Base-by-base conservation (phyloP, 1,140 invertebrate species). In the Sitobion miscanthi region DNA sequence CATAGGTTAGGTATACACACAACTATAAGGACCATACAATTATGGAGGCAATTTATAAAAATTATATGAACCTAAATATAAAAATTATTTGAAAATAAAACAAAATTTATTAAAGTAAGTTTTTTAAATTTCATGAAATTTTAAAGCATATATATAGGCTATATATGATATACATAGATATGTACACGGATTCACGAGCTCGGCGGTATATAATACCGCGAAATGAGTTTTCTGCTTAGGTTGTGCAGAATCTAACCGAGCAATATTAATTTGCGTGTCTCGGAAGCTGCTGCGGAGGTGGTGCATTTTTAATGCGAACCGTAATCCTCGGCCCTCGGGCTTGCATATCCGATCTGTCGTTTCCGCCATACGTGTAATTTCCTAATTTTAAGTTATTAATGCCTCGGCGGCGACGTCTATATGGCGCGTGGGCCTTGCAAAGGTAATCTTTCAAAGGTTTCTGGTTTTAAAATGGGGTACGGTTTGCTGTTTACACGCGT, bases 361-460 rank as follows among this genome's bases (percentile, higher is more conserved):
- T 49, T 91, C 90, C 42, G 90, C 20, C 42, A 35, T 42, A 30
- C 90, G 42, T 30, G 90, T 77, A 91, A 69, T 91, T 82, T 91
- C 90, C 90, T 91, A 91, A 82, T 91, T 91, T 82, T 91, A 47
- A 91, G 90, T 91, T 91, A 91, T 91, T 91, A 91, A 91, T 91
- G 45, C 45, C 25, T 45, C 42, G 6, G 47, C 14, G 23, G 23
- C 14, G 57, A 25, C 23, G 42, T 11, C 23, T 42, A 30, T 42
- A 30, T 89, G 47, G 25, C 35, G 20, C n/a, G 11, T 45, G 17
- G n/a, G 62, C 30, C 62, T 77, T 11, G 83, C 45, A 45, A 85
- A 42, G 38, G 90, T 82, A 91, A 91, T 77, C 90, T 47, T 77
- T 82, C 90, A 82, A 82, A 91, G 45, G 62, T 49, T 45, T 91